A percentile compares a stretch with the other conserved stretches of the same genome.
Conservation (phyloP, 37 sponge, comb jelly and placozoan species). For the Oscarella lobularis region DNA sequence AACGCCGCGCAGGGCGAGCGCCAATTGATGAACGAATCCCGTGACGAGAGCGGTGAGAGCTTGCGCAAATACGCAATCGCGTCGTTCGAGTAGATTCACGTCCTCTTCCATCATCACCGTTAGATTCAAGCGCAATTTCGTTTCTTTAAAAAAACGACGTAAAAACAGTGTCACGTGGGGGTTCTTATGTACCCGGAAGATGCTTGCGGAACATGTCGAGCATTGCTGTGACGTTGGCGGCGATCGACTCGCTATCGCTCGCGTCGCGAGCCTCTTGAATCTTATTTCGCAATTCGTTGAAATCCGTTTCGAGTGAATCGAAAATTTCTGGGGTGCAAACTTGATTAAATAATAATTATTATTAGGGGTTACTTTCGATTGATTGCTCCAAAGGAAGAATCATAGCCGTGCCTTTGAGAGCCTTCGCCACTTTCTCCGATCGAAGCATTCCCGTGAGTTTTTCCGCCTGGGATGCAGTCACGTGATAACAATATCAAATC, state of each 20-base stretch:
- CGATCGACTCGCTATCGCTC: neutral
- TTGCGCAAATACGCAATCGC: constrained; percentile 1
- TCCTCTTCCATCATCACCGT: neutral
- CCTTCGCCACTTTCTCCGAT: neutral
- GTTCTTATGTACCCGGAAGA: too few species aligned
- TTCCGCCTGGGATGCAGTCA: neutral
- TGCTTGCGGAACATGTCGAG: neutral
- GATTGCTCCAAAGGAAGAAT: too few species aligned
- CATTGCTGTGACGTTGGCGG: neutral
- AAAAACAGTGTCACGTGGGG: too few species aligned
- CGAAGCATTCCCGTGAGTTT: neutral
- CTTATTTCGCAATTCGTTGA: too few species aligned
- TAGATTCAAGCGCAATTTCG: neutral
- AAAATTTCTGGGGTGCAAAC: too few species aligned
- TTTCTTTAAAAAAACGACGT: neutral
- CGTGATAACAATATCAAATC: neutral
- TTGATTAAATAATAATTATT: too few species aligned
- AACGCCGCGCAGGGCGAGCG: neutral
- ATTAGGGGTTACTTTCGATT: too few species aligned
- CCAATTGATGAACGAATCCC: neutral
- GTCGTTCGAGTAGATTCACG: neutral
- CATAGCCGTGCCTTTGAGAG: too few species aligned
- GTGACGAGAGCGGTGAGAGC: neutral
- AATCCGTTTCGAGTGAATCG: too few species aligned
- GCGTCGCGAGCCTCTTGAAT: neutral